A percentile compares a stretch with the other conserved stretches of the same genome.
Conservation (phyloP, 2,113 vertebrate genomes). For the Mastomys coucha region DNA sequence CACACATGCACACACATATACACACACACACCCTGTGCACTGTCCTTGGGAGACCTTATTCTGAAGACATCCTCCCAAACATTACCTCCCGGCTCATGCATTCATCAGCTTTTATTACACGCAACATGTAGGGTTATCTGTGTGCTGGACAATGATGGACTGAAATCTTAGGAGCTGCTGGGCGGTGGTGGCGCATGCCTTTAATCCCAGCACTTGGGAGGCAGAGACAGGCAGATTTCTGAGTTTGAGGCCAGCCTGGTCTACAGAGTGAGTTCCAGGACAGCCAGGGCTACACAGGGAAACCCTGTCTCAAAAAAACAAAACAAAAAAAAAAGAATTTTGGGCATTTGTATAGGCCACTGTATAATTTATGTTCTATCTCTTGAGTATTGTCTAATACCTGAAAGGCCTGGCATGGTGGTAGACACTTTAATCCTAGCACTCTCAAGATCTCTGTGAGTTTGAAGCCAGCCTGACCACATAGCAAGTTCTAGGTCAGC, state of each 20-base stretch:
- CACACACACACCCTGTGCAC: neutral
- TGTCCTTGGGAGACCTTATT: neutral
- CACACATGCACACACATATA: too few relatives aligned
- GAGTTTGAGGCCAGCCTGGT: too few relatives aligned
- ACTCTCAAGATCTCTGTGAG: neutral
- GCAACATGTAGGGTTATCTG: neutral
- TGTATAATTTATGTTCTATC: neutral
- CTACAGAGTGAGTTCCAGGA: too few relatives aligned
- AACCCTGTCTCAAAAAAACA: too few relatives aligned
- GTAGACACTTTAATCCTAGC: neutral
- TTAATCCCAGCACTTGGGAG: too few relatives aligned
- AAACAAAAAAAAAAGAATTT: too few relatives aligned
- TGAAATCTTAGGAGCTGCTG: neutral
- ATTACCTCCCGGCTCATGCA: neutral
- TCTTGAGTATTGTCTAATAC: conserved; percentile 2
- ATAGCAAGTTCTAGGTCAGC: neutral
- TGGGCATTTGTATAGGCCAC: neutral
- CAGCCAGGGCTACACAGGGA: too few relatives aligned
- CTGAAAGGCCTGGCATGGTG: neutral
- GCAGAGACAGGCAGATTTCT: too few relatives aligned
- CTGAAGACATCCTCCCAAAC: neutral
- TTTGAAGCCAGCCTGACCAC: neutral
- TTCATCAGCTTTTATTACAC: neutral
- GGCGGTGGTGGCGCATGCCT: too few relatives aligned
- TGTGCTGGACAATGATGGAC: neutral